Conservation (phyloP, 2,113 vertebrate species). For the Megaceryle maxima region DNA sequence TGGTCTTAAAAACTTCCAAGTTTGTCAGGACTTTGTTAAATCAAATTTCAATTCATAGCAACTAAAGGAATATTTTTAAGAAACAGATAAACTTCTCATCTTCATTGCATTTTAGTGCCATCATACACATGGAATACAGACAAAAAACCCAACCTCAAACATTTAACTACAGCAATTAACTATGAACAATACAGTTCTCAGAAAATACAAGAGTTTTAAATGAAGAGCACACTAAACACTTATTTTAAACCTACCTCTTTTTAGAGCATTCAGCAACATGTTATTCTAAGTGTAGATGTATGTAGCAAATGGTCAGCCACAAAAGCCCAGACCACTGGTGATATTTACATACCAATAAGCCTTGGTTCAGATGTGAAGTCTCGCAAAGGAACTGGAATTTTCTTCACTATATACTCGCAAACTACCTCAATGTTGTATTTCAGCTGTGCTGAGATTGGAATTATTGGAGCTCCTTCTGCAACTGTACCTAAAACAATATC, state of each 20-base stretch:
- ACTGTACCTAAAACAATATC: constrained; percentile 84
- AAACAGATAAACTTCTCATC: neutral
- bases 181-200: neutral
- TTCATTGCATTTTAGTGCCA: neutral
- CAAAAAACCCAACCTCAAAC: neutral
- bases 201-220: neutral
- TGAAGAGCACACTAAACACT: neutral
- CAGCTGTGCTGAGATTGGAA: constrained; percentile 96
- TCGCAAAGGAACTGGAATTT: constrained; percentile 93
- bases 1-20: too few species aligned
- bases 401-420: constrained; percentile 98
- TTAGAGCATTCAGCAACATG: neutral
- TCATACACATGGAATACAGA: neutral
- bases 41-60: neutral
- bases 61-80: neutral
- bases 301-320: neutral
- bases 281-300: neutral
- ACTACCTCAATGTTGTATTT: constrained; percentile 99
- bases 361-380: constrained; percentile 97
- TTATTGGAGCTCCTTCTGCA: constrained; percentile 97
- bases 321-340: neutral
- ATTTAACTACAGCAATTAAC: neutral
- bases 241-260: neutral
- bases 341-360: constrained; percentile 86
- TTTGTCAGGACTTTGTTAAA: neutral